Evolutionary conservation across 2,888 invertebrate genomes (phyloP).

Genomic region (Sisyra terminalis): DNA sequence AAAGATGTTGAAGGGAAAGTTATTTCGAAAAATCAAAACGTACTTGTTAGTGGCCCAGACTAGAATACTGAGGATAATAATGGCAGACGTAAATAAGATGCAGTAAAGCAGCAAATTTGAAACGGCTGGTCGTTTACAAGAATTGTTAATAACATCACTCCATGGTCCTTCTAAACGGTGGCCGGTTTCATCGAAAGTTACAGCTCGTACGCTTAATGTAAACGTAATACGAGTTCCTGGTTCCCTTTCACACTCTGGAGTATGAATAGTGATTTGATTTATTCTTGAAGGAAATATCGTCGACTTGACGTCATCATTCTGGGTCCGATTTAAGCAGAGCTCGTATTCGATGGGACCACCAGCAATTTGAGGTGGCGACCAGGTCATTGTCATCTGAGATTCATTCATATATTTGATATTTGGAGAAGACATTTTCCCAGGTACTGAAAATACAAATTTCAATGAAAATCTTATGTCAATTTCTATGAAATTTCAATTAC

Average conservation of each 20-base stretch:
- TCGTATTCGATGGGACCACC: slow-evolving; percentile 34
- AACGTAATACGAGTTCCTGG: slow-evolving; percentile 16
- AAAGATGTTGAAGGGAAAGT: not conserved
- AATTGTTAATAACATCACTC: slow-evolving; percentile 20
- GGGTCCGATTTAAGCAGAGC: slow-evolving; percentile 25
- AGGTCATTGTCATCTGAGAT: slow-evolving; percentile 27
- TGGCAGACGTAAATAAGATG: slow-evolving; percentile 11
- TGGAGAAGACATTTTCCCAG: slow-evolving; percentile 21
- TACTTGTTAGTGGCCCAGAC: slow-evolving; percentile 14
- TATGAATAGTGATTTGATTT: not conserved
- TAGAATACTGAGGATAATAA: slow-evolving; percentile 11
- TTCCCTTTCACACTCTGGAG: not conserved
- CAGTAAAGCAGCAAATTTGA: slow-evolving; percentile 10
- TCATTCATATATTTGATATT: slow-evolving; percentile 26
- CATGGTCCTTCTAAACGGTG: slow-evolving; percentile 20
- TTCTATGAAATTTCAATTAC: slow-evolving; percentile 20
- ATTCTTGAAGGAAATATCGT: not conserved
- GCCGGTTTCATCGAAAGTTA: slow-evolving; percentile 18
- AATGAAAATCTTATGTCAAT: not conserved
- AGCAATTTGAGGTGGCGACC: slow-evolving; percentile 28
- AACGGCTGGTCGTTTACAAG: slow-evolving; percentile 15
- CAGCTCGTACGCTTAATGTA: slow-evolving; percentile 22
- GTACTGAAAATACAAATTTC: slow-evolving; percentile 15
- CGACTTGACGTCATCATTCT: slow-evolving; percentile 10
- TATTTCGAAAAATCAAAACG: slow-evolving; percentile 9